Percentiles rank a stretch among this genome's conserved stretches.
These are phyloP conservation scores for Oscheius sp. DNA, from an alignment of 2,888 invertebrate species.

Conservation along the genomic window DNA sequence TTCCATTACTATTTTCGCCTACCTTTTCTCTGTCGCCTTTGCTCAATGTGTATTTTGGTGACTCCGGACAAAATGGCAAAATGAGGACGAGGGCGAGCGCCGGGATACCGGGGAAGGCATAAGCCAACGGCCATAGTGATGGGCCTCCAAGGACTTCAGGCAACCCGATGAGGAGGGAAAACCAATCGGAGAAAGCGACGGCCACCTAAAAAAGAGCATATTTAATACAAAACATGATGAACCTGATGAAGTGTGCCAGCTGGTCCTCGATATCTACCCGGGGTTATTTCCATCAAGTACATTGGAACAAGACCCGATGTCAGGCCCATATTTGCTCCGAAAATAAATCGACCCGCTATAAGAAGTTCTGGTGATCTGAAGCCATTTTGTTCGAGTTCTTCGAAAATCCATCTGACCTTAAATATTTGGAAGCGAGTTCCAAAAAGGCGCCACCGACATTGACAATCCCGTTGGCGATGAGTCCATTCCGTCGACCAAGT, in stretches of 20 bases:
- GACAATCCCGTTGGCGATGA: slow-evolving; percentile 69
- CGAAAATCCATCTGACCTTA: slow-evolving; percentile 39
- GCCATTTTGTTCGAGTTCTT: neutral
- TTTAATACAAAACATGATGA: neutral
- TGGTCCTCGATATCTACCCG: slow-evolving; percentile 74
- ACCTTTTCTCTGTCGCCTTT: slow-evolving; percentile 47
- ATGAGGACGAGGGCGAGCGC: slow-evolving; percentile 65
- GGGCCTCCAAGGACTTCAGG: slow-evolving; percentile 73
- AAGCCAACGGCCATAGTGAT: slow-evolving; percentile 73
- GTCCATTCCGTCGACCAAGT: slow-evolving; percentile 73
- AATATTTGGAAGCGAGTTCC: slow-evolving; percentile 73
- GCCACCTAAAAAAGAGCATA: slow-evolving; percentile 62
- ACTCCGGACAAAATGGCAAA: slow-evolving; percentile 72
- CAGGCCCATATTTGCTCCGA: slow-evolving; percentile 74
- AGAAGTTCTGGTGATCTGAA: slow-evolving; percentile 74
- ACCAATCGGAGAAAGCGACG: slow-evolving; percentile 74
- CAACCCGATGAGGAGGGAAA: slow-evolving; percentile 75
- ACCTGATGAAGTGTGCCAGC: slow-evolving; percentile 75
- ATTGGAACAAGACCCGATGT: slow-evolving; percentile 75
- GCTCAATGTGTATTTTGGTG: slow-evolving; percentile 67
- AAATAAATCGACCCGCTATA: slow-evolving; percentile 74
- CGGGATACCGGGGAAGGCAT: slow-evolving; percentile 73
- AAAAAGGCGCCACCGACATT: slow-evolving; percentile 73
- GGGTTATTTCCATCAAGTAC: slow-evolving; percentile 75
- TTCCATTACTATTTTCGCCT: neutral